Base-by-base conservation (phyloP, 2,888 invertebrate species). In the Leptarthrus brevirostris region DNA sequence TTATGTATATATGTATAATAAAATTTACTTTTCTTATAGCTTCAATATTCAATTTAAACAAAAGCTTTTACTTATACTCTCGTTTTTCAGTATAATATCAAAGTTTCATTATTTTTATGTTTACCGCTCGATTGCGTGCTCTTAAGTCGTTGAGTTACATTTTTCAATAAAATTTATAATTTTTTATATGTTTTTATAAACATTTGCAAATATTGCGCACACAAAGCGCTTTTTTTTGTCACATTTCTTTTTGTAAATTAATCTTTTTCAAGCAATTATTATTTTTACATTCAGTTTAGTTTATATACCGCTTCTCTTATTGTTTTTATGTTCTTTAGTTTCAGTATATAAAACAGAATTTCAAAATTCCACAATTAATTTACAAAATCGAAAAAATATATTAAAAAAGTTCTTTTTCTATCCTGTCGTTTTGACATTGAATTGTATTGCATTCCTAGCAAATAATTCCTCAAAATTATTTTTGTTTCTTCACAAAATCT, bases 341-440 rank as follows among this genome's bases (percentile, higher is more conserved):
- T 40, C 18, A 26, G 36, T 20, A 36, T 36, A 58, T 36, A 58
- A 40, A n/a, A 20, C 44, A 36, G 16, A 64, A 36, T 64, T 64
- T 64, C 22, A 12, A 24, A 26, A 24, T 64, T 24, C 36, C 14
- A 20, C 26, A n/a, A 36, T 58, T 2, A 44, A 64, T 44, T 64
- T 64, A 64, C 64, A 64, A 64, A 64, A 47, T 64, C 18, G 36
- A 56, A 36, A 36, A 61, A 40, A 14, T 18, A 66, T 66, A 40
- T 40, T 30, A 44, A 49, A 69, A 64, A 64, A 44, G 44, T 64
- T 44, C 44, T 64, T 64, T 40, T 71, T 71, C 56, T 54, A 72
- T 72, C 71, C 71, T 56, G 71, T 72, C 54, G 54, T 72, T 72
- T 58, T 49, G 56, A 56, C 72, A 24, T 58, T 56, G 40, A 56